phyloP scores from a whole-genome alignment of 2,113 vertebrate species.

The Mola mola region DNA sequence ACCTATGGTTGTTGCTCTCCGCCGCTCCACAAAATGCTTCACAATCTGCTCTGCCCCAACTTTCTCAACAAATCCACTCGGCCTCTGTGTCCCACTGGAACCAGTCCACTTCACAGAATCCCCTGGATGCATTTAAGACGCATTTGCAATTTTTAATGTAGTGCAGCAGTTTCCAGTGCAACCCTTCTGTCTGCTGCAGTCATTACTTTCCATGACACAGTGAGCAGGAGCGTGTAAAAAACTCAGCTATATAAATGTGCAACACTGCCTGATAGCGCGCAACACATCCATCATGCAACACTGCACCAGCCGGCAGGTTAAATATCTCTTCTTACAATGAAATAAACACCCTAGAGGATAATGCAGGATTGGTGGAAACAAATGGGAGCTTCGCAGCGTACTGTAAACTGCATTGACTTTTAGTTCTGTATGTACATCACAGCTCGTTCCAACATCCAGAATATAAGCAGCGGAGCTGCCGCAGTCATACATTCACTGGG shows the following conservation, averaged over 20 bases:
- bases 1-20: no score
- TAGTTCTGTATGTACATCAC: slow-evolving; percentile 10
- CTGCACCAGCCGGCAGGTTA: slow-evolving; percentile 12
- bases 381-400: slow-evolving; percentile 17
- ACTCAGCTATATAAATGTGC: slow-evolving; percentile 8
- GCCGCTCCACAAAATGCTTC: no score
- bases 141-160: slow-evolving; percentile 12
- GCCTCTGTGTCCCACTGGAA: no score
- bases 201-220: background rate
- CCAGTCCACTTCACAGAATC: no score
- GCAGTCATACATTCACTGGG: background rate
- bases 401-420: slow-evolving; percentile 29
- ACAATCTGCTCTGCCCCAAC: no score
- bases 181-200: background rate
- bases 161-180: background rate
- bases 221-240: slow-evolving; percentile 17
- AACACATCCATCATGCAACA: slow-evolving; percentile 22
- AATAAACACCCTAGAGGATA: background rate
- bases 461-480: slow-evolving; percentile 1
- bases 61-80: no score
- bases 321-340: slow-evolving; percentile 19
- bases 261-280: slow-evolving; percentile 15
- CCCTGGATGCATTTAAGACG: no score
- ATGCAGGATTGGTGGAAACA: slow-evolving; percentile 14
- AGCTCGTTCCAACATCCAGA: slow-evolving; percentile 1